These are phyloP conservation scores for Leucosticte australis DNA, from an alignment of 2,113 vertebrate genomes.

Conservation along the genomic window DNA sequence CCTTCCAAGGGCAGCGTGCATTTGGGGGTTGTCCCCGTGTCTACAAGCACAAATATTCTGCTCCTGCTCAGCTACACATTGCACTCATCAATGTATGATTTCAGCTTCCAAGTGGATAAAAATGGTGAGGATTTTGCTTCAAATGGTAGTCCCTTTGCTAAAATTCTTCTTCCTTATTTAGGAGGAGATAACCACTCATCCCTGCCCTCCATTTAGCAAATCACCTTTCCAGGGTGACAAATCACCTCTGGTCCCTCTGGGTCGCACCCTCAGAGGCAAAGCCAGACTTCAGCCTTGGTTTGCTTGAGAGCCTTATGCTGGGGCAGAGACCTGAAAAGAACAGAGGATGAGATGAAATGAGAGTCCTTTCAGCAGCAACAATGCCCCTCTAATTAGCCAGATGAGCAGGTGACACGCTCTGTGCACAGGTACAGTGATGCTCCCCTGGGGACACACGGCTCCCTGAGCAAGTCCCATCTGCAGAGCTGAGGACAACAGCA, in stretches of 20 bases:
- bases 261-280: neutral
- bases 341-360: neutral
- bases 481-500: neutral
- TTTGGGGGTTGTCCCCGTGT: neutral
- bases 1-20: fast-evolving
- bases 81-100: neutral
- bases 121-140: neutral
- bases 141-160: neutral
- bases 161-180: neutral
- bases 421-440: neutral
- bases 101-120: neutral
- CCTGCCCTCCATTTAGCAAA: neutral
- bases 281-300: neutral
- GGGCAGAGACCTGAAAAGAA: neutral
- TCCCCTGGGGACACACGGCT: fast-evolving
- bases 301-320: neutral
- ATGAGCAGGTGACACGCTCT: neutral
- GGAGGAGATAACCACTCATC: neutral
- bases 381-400: neutral
- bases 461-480: neutral
- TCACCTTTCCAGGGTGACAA: neutral
- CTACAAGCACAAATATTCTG: neutral
- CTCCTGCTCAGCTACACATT: neutral
- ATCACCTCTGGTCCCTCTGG: neutral
- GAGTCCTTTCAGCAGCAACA: neutral